phyloP scores from a whole-genome alignment of 2,113 vertebrate genomes.

The Trogon melanurus region DNA sequence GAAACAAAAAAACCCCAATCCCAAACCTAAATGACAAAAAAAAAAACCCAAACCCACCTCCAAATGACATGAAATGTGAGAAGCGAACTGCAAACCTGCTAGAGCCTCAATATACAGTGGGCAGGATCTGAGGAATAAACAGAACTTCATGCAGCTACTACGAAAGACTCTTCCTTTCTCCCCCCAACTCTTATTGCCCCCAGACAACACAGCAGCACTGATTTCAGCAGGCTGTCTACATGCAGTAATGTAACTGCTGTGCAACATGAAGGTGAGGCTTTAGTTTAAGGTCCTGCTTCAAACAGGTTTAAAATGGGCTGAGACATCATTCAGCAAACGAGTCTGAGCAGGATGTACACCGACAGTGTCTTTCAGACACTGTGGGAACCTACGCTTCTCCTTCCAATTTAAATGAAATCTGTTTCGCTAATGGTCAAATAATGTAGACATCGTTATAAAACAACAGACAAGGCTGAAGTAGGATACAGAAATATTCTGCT shows the following conservation, averaged over 20 bases:
- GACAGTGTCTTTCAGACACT: not conserved
- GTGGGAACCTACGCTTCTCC: not conserved
- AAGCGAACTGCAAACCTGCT: not conserved
- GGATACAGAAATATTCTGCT: not conserved
- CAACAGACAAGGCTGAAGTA: not conserved
- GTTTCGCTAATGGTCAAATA: not conserved
- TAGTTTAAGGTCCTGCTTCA: not conserved
- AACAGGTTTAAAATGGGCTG: not conserved
- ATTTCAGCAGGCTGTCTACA: not conserved
- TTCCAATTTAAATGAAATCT: not conserved
- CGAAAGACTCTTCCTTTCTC: not conserved
- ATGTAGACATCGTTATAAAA: fast-evolving
- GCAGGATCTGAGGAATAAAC: not conserved
- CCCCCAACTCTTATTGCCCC: not conserved
- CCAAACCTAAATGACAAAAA: not conserved
- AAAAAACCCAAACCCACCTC: not conserved
- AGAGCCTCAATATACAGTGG: not conserved
- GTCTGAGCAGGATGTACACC: not conserved
- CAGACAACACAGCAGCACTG: not conserved
- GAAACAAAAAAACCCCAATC: not conserved
- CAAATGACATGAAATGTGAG: fast-evolving
- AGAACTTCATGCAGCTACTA: not conserved
- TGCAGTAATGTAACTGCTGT: not conserved
- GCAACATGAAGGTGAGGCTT: not conserved
- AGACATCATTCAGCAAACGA: not conserved